Base-by-base conservation (phyloP, 2,888 invertebrate genomes). In the Elmis aenea region DNA sequence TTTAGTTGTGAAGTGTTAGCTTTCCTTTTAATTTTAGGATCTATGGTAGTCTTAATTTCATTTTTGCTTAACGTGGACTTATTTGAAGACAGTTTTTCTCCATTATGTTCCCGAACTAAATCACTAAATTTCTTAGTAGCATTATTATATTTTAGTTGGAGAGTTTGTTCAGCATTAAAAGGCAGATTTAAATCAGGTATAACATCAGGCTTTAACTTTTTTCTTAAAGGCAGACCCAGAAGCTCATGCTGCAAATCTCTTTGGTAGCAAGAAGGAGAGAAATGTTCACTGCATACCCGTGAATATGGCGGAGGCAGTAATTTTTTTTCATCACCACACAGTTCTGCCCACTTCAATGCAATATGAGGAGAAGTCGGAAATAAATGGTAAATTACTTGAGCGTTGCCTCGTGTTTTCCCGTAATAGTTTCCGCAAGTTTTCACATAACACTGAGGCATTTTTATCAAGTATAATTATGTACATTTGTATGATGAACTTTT, bases 401-500 rank as follows among this genome's bases (percentile, higher is more conserved):
- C 36, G 16, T 46, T 54, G 14, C 67, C 67, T 21, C 71, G 65
- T 23, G 73, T 73, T 52, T 72, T 70, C 26, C 71, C 68, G 54
- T 73, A 73, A 52, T 72, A 73, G 55, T 74, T 74, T 36, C 69
- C 64, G 57, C 74, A 74, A 44, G 67, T 67, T 45, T 65, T 64
- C 28, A 73, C 73, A 48, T 68, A 72, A 60, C 74, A 74, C 60
- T 73, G 73, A 45, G 74, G 73, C 74, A 73, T 73, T 51, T 58
- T 59, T 13, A 10, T 14, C 20, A n/a, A n/a, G n/a, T n/a, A n/a
- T n/a, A n/a, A n/a, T n/a, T n/a, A n/a, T n/a, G n/a, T n/a, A n/a
- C n/a, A n/a, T n/a, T n/a, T n/a, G n/a, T n/a, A n/a, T n/a, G n/a
- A n/a, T n/a, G n/a, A n/a, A n/a, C n/a, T n/a, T n/a, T n/a, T n/a